A percentile compares a stretch with the other conserved stretches of the same genome.
These are phyloP conservation scores for Athrips mouffetella DNA, from an alignment of 2,888 invertebrate genomes.

Conservation along the genomic window DNA sequence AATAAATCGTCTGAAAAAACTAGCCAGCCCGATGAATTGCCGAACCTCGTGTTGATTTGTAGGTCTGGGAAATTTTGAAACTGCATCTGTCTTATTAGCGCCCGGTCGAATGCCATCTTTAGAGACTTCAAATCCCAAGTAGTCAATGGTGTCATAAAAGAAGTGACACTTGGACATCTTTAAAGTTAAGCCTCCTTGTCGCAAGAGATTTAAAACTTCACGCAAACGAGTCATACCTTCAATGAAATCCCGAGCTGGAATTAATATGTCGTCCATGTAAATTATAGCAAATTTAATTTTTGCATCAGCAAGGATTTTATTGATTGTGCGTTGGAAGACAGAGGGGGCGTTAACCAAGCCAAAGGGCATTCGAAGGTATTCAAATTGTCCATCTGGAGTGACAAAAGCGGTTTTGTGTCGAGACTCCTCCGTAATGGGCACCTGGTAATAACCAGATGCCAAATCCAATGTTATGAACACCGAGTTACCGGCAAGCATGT, in stretches of 20 bases:
- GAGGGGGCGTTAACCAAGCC: constrained; percentile 25
- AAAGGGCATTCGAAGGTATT: constrained; percentile 12
- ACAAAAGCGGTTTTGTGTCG: constrained; percentile 43
- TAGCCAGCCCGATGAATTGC: constrained; percentile 6
- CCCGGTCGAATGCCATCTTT: background rate
- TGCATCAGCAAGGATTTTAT: background rate
- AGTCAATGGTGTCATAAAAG: background rate
- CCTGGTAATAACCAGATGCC: constrained; percentile 26
- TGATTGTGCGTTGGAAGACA: constrained; percentile 35
- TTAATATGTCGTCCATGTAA: constrained; percentile 11
- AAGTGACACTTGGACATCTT: background rate
- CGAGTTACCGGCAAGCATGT: constrained; percentile 11
- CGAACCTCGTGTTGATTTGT: constrained; percentile 1
- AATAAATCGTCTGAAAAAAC: constrained; percentile 9
- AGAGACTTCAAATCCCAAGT: constrained; percentile 24
- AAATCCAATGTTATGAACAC: constrained; percentile 22
- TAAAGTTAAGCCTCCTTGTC: background rate
- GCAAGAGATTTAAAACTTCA: background rate
- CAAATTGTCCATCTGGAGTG: constrained; percentile 31
- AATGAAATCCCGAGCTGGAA: background rate
- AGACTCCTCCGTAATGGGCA: constrained; percentile 33
- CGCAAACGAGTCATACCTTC: background rate
- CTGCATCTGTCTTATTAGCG: background rate
- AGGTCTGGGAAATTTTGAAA: background rate
- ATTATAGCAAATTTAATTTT: background rate